Conservation (phyloP, 2,113 vertebrate species). For the Peromyscus leucopus region DNA sequence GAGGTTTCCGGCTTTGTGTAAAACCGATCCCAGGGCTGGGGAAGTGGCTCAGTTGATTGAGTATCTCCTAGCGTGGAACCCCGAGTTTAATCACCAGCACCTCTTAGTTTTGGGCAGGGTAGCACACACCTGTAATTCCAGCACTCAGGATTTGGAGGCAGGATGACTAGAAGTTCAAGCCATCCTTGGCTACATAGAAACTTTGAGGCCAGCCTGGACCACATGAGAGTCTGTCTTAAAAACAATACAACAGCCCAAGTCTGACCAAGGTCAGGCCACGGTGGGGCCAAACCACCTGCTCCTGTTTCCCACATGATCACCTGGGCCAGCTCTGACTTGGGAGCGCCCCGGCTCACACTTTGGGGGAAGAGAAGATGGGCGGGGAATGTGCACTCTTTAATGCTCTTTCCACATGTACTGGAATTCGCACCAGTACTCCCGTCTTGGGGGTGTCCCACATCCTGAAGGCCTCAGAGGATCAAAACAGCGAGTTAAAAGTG, state of each 20-base stretch:
- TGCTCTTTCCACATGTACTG: not conserved
- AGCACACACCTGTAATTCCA: not conserved
- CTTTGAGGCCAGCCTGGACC: not conserved
- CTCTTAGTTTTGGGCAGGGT: too few relatives aligned
- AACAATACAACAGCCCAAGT: not conserved
- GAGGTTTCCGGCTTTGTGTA: not conserved
- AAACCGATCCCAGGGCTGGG: not conserved
- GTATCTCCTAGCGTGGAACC: not conserved
- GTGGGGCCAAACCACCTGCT: not conserved
- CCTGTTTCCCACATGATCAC: not conserved
- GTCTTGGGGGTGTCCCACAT: not conserved
- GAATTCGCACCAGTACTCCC: too few relatives aligned
- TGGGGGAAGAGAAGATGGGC: not conserved
- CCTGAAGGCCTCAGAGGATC: slow-evolving; percentile 47
- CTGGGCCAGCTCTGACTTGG: not conserved
- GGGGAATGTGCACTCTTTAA: not conserved
- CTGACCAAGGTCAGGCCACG: not conserved
- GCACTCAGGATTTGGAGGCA: not conserved
- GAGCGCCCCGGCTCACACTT: not conserved
- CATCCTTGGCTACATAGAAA: not conserved
- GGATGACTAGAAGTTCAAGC: not conserved
- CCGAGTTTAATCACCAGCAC: not conserved
- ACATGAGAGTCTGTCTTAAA: not conserved
- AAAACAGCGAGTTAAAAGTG: slow-evolving; percentile 49
- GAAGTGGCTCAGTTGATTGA: too few relatives aligned